A percentile compares a stretch with the other conserved stretches of the same genome.
Evolutionary conservation across 2,888 invertebrate genomes (phyloP).

Genomic region (Sisyra terminalis): DNA sequence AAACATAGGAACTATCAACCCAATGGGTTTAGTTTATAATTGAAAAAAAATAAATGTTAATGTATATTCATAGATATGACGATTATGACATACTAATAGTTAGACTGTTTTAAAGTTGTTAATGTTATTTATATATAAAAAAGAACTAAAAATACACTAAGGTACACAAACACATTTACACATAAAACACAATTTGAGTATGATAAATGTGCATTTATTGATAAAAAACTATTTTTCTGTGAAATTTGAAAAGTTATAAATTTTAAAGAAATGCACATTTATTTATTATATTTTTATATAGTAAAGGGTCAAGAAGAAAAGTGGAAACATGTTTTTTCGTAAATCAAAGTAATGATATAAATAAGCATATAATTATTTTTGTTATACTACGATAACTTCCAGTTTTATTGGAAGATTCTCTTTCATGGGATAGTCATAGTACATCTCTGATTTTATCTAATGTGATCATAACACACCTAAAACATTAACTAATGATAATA

Average conservation of each 20-base stretch:
- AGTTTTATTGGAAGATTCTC: conserved; percentile 29
- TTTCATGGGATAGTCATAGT: neutral
- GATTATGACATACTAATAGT: too few relatives aligned
- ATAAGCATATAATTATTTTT: conserved; percentile 16
- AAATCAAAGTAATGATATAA: conserved; percentile 16
- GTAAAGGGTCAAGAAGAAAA: conserved; percentile 4
- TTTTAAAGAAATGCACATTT: neutral
- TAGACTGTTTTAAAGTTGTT: too few relatives aligned
- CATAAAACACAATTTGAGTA: too few relatives aligned
- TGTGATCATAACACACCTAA: conserved; percentile 5
- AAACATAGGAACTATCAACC: conserved; percentile 18
- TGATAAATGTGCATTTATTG: too few relatives aligned
- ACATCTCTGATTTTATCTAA: conserved; percentile 4
- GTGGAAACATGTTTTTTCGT: conserved; percentile 9
- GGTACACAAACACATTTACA: too few relatives aligned
- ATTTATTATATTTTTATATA: conserved; percentile 4
- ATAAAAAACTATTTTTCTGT: too few relatives aligned
- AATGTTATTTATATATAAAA: too few relatives aligned
- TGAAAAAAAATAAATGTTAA: too few relatives aligned
- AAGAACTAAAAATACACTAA: too few relatives aligned
- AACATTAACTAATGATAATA: neutral
- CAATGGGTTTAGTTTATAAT: conserved; percentile 22
- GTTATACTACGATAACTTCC: conserved; percentile 18
- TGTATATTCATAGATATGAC: too few relatives aligned
- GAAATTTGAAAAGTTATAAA: too few relatives aligned